A percentile compares a stretch with the other conserved stretches of the same genome.
Evolutionary conservation across 1,140 invertebrate genomes (phyloP).

Genomic region (Laupala kohalensis): DNA sequence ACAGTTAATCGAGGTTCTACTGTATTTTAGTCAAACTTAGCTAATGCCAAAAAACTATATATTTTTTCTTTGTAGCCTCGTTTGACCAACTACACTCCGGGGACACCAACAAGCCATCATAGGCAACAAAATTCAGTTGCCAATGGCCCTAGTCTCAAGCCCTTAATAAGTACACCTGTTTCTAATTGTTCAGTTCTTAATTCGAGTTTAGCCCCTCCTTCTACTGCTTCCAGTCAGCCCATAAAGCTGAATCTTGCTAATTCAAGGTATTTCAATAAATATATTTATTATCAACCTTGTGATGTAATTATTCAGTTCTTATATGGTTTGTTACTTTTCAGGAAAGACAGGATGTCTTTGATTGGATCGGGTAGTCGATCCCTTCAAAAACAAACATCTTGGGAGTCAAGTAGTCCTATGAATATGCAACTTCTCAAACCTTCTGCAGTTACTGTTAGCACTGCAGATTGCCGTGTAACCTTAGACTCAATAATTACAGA

Average conservation of each 20-base stretch:
- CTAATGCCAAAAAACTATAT: too few relatives aligned
- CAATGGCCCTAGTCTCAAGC: not conserved
- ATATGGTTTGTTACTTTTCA: too few relatives aligned
- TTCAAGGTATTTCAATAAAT: too few relatives aligned
- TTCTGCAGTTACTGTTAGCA: constrained; percentile 19
- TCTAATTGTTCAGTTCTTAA: not conserved
- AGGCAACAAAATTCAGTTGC: not conserved
- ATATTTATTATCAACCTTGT: not conserved
- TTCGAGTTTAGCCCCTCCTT: not conserved
- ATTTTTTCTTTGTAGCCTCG: constrained; percentile 22
- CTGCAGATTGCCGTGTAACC: constrained; percentile 41
- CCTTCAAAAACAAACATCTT: constrained; percentile 51
- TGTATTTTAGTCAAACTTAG: too few relatives aligned
- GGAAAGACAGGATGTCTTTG: not conserved
- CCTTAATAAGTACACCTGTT: not conserved
- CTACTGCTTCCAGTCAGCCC: not conserved
- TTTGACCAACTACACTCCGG: constrained; percentile 15
- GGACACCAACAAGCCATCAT: not conserved
- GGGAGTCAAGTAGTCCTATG: constrained; percentile 5
- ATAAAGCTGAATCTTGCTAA: not conserved
- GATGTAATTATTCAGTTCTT: not conserved
- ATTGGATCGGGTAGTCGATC: constrained; percentile 29
- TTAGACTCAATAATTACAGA: constrained; percentile 89
- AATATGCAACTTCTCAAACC: constrained; percentile 4
- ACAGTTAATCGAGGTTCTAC: too few relatives aligned